Conservation (phyloP, 2,113 vertebrate species). For the Triplophysa tibetana region DNA sequence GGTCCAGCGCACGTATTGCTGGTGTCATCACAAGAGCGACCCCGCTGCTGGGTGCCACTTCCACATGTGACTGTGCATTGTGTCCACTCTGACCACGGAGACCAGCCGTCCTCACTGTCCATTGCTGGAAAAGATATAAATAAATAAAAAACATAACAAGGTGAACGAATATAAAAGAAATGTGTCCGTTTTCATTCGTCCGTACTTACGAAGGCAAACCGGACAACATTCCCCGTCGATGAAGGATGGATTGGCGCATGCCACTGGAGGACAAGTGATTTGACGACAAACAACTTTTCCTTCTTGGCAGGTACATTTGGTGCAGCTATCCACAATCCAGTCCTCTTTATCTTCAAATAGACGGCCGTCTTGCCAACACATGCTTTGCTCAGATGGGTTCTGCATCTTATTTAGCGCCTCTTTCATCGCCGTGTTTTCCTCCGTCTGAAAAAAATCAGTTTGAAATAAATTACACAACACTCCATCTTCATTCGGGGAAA, state of each 20-base stretch:
- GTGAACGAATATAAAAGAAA: not conserved
- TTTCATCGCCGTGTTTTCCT: conserved; percentile 88
- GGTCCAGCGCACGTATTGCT: conserved; percentile 85
- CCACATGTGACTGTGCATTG: conserved; percentile 90
- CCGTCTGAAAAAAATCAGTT: conserved; percentile 74
- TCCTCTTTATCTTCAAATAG: conserved; percentile 85
- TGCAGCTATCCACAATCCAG: conserved; percentile 96
- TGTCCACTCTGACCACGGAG: conserved; percentile 97
- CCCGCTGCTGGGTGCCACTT: conserved; percentile 89
- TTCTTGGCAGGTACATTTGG: conserved; percentile 88
- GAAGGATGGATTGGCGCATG: conserved; percentile 83
- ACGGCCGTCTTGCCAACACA: conserved; percentile 91
- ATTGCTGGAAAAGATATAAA: conserved; percentile 57
- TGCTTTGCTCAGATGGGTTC: conserved; percentile 72
- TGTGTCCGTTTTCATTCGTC: not conserved
- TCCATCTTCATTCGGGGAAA: conserved; percentile 17
- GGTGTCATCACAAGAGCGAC: conserved; percentile 89
- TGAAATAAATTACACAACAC: conserved; percentile 26
- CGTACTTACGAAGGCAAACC: conserved; percentile 83
- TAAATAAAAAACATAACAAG: conserved; percentile 1
- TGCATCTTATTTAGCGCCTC: conserved; percentile 81
- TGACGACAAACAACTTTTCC: conserved; percentile 89
- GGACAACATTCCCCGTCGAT: conserved; percentile 91
- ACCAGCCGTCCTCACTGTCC: conserved; percentile 87
- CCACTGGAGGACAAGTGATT: conserved; percentile 85